Conservation (phyloP, 2,113 vertebrate genomes). For the Vidua chalybeata region DNA sequence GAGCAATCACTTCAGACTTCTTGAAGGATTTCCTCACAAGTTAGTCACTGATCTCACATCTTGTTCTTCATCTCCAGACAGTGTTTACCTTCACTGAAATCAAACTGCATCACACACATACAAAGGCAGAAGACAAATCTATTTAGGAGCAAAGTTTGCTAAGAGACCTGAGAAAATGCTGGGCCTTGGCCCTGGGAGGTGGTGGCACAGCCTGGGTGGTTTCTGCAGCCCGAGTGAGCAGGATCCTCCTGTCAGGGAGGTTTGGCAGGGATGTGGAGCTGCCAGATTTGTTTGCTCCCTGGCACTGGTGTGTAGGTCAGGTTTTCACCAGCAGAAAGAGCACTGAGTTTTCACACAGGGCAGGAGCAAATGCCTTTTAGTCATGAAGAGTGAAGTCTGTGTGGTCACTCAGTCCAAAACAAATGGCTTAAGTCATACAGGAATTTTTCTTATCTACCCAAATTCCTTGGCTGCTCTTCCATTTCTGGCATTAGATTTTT, state of each 20-base stretch:
- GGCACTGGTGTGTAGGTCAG: not conserved
- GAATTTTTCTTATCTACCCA: conserved; percentile 46
- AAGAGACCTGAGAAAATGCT: not conserved
- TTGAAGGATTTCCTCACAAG: not conserved
- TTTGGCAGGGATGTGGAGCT: not conserved
- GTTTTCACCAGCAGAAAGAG: not conserved
- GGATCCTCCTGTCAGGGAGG: not conserved
- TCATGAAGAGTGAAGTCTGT: not conserved
- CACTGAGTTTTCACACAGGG: not conserved
- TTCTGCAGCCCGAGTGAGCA: not conserved
- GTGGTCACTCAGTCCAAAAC: not conserved
- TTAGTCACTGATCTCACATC: not conserved
- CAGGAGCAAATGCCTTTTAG: not conserved
- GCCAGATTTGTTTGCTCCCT: not conserved
- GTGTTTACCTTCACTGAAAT: not conserved
- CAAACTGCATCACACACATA: rapidly evolving
- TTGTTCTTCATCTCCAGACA: not conserved
- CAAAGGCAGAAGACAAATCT: not conserved
- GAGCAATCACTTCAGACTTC: not conserved
- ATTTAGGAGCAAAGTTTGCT: not conserved
- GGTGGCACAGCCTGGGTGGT: not conserved
- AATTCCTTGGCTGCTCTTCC: conserved; percentile 24
- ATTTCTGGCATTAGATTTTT: not conserved
- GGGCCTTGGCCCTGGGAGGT: not conserved
- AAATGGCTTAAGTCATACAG: not conserved